phyloP scores from a whole-genome alignment of 2,797 vertebrate species.

The Sebastes dallii region DNA sequence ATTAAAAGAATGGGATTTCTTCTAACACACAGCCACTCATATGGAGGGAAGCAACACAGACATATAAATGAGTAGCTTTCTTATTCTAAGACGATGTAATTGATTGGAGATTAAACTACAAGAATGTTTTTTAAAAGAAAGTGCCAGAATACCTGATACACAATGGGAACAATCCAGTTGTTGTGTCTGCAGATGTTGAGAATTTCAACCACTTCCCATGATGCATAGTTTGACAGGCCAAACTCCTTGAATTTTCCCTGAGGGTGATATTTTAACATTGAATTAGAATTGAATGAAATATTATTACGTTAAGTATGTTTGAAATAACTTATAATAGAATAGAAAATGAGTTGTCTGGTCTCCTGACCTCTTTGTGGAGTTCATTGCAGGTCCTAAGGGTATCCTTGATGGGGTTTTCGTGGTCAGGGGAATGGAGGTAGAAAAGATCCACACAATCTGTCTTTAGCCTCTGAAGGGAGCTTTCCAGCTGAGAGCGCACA shows the following conservation, averaged over 20 bases:
- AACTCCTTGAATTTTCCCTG: conserved; percentile 96
- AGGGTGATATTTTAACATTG: background rate
- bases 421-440: conserved; percentile 94
- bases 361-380: conserved; percentile 89
- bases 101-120: background rate
- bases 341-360: background rate
- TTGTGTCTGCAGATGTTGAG: conserved; percentile 88
- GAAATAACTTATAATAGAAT: background rate
- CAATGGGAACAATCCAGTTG: conserved; percentile 90
- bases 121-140: background rate
- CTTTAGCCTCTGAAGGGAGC: conserved; percentile 86
- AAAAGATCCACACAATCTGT: conserved; percentile 88
- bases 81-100: background rate
- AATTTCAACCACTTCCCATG: conserved; percentile 96
- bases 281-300: background rate
- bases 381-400: conserved; percentile 90
- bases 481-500: conserved; percentile 89
- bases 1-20: too few species aligned
- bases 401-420: conserved; percentile 87
- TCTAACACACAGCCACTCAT: too few species aligned
- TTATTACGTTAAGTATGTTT: background rate
- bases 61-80: background rate
- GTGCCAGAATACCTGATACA: conserved; percentile 90
- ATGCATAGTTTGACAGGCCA: conserved; percentile 92
- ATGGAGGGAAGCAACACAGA: background rate